Evolutionary conservation across 2,797 vertebrate genomes (phyloP), one percentile per base, ranked within the genome.

Genomic region (Mycteria americana): DNA sequence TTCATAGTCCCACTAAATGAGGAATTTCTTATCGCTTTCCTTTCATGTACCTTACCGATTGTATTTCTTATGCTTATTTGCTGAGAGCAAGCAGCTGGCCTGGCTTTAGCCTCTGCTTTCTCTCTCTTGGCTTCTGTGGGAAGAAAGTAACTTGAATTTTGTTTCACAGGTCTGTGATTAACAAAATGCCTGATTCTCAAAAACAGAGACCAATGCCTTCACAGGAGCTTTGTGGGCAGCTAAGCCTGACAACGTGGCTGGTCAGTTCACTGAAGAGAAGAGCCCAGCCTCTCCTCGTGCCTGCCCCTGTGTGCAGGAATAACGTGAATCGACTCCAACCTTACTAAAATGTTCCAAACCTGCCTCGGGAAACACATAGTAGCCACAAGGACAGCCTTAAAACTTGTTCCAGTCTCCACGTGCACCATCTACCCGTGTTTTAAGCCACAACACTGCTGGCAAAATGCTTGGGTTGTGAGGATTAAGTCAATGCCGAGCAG

Each of bases 331-430:
- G 1, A 39, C 48, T 78, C 65, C n/a, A 39, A 3, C 67, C 39
- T 39, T 69, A 64, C 56, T 27, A 11, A 62, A 68, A 53, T 6
- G 8, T 33, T 54, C 56, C 37, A 57, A 64, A 39, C 37, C 11
- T 4, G 4, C 6, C 30, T 37, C 10, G 0, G 56, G 57, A 45
- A 62, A 69, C 12, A 5, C 5, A 2, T 1, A 7, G 24, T 13
- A 50, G 46, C 46, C 63, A 21, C 41, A 74, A 31, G 6, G 6
- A 37, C 27, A 12, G 12, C 35, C 31, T 51, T 22, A 45, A 46
- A 39, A 15, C 24, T 10, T n/a, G 7, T 24, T 31, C 33, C 50
- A 11, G 33, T 11, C 51, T n/a, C 33, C 37, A 10, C 1, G 17
- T 31, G 11, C 28, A 7, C 17, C 3, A 2, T 31, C 35, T 21